Evolutionary conservation across 2,797 vertebrate genomes (phyloP), one percentile per base, ranked within the genome.

Genomic region (Cryptoblepharus egeriae): DNA sequence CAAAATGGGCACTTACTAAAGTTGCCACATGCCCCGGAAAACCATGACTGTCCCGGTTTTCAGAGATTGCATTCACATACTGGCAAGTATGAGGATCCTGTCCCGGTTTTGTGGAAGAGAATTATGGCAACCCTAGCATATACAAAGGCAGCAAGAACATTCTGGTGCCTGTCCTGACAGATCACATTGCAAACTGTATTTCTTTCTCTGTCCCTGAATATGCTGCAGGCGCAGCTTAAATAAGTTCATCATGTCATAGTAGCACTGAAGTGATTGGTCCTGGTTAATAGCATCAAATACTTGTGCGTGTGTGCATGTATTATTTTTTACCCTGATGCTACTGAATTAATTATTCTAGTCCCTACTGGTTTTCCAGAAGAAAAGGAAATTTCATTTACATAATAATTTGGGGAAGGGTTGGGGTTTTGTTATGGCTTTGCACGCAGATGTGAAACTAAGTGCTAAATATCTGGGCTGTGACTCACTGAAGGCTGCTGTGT

Each of bases 381-480:
- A 89, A 85, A 69, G 42, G 67, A 75, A 91, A 69, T 37, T 88
- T 92, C 85, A 80, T 92, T 92, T 88, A 88, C 91, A 94, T 92
- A 92, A 88, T 88, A 90, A 85, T 84, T 60, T 75, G 84, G 7
- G 82, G 37, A 82, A 88, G 58, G 7, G 67, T 78, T 87, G 74
- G 45, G 80, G 52, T 92, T 93, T 93, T 92, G 90, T 85, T 94
- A 87, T n/a, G 20, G 82, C 72, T 95, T 87, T 88, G 79, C 0
- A 0, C 79, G 1, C 93, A 94, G 92, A 92, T 95, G 92, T 93
- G 89, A 90, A 89, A 88, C 86, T 81, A 80, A 94, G 89, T 85
- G 86, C 84, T 91, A 91, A 95, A 91, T 91, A 91, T 93, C 89
- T 93, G 88, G 88, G 88, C 85, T 85, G 88, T 87, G 87, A 90